Percentiles rank a stretch among this genome's conserved stretches.
These are phyloP conservation scores for Nasonia oneida DNA, from an alignment of 2,888 invertebrate genomes.

Conservation along the genomic window DNA sequence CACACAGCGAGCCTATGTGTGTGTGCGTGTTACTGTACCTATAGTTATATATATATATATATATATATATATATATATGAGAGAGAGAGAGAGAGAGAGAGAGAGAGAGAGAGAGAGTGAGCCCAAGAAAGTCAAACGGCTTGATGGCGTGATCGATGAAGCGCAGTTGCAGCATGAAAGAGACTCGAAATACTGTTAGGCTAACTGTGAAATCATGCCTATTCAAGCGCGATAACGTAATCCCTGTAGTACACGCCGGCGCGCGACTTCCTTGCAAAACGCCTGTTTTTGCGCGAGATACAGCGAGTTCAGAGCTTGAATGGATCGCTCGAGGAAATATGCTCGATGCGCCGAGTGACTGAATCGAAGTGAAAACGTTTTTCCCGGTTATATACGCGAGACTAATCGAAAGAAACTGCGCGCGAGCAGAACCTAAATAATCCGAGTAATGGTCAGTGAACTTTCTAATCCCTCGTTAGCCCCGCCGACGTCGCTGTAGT, in stretches of 20 bases:
- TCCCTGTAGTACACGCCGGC: constrained; percentile 20
- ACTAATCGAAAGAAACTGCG: not conserved
- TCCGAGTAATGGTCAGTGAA: constrained; percentile 21
- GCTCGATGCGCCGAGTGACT: not conserved
- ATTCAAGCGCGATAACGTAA: constrained; percentile 59
- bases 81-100: too few relatives aligned
- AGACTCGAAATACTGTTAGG: constrained; percentile 60
- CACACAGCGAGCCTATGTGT: not conserved
- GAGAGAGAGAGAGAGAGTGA: not conserved
- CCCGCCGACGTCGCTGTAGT: not conserved
- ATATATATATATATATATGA: too few relatives aligned
- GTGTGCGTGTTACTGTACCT: not conserved
- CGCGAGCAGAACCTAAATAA: not conserved
- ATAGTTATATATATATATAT: not conserved
- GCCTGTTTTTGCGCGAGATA: not conserved
- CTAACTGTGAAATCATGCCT: constrained; percentile 64
- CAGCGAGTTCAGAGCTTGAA: not conserved
- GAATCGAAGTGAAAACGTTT: not conserved
- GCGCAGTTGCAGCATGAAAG: constrained; percentile 58
- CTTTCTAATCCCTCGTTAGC: constrained; percentile 31
- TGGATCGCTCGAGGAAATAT: not conserved
- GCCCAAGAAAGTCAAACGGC: constrained; percentile 36
- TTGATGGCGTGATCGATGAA: constrained; percentile 63
- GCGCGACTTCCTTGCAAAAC: constrained; percentile 47
- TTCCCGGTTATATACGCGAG: not conserved